Evolutionary conservation across 2,888 invertebrate species (phyloP), one percentile per base, ranked within the genome.

Genomic region (Hyles lineata): DNA sequence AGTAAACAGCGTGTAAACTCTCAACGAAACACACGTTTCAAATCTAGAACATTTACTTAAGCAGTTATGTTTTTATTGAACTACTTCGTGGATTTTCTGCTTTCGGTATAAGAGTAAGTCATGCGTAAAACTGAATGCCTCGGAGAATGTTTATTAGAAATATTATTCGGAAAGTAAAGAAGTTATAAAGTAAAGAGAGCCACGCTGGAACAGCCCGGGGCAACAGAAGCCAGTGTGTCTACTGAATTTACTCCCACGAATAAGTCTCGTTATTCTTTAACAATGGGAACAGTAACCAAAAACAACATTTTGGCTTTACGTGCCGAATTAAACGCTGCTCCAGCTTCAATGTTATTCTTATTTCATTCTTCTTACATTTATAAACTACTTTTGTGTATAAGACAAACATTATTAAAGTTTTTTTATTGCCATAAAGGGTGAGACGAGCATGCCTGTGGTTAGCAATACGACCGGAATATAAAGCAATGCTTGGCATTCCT

Each of bases 191-290:
- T 74, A 52, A 74, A 78, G 43, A 73, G 76, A 74, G 74, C 35
- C 69, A 69, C 70, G 72, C 74, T 76, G 70, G 23, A 29, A 75
- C 76, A 50, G 77, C 76, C 76, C 19, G 58, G 59, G 76, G 74
- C 70, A 69, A 61, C 71, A 76, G 75, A 75, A 77, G 75, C 73
- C 61, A 63, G 69, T 63, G 70, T 63, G 71, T 72, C 73, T 76
- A 75, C 73, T 55, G 74, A 79, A 78, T 78, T 76, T 77, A 77
- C 74, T 76, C 76, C 50, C 32, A 25, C 50, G 70, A 77, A 79
- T 74, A 69, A 69, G 62, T 77, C 50, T 70, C 60, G 75, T 77
- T 80, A 73, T 72, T 76, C 73, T 74, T 77, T 52, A 74, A 43
- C 43, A 50, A 43, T 67, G 23, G 43, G 67, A 35, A 9, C 29